A percentile compares a stretch with the other conserved stretches of the same genome.
Conservation (phyloP, 2,797 vertebrate species). For the Graptemys geographica region DNA sequence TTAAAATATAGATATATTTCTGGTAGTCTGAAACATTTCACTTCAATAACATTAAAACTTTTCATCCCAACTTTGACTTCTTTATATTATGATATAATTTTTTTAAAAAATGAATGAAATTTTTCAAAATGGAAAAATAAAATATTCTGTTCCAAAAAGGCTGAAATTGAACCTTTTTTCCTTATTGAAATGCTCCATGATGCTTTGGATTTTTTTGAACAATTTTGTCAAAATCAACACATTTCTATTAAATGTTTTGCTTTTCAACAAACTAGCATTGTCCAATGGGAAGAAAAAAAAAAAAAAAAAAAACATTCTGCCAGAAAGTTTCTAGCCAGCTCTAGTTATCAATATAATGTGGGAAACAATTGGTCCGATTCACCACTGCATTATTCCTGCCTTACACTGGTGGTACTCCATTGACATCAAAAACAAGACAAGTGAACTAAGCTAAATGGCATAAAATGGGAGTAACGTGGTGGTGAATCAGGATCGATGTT, state of each 20-base stretch:
- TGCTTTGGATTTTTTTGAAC: not conserved
- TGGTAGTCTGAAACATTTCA: too few species aligned
- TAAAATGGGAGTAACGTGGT: not conserved
- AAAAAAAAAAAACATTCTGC: not conserved
- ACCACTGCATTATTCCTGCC: not conserved
- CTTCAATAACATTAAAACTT: not conserved
- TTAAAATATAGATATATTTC: too few species aligned
- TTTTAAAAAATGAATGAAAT: not conserved
- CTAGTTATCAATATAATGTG: not conserved
- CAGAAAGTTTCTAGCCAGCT: not conserved
- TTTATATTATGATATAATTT: not conserved
- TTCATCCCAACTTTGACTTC: not conserved
- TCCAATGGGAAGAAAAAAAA: not conserved
- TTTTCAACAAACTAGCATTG: not conserved
- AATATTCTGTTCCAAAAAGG: not conserved
- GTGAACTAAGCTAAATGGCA: not conserved
- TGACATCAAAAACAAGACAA: not conserved
- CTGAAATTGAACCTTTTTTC: not conserved
- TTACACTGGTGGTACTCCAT: not conserved
- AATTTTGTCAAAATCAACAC: not conserved
- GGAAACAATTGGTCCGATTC: not conserved
- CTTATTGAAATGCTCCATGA: not conserved
- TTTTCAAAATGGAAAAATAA: not conserved
- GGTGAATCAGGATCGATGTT: not conserved
- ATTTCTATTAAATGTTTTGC: not conserved